Evolutionary conservation across 2,113 vertebrate genomes (phyloP).

Genomic region (Calyptomena viridis): DNA sequence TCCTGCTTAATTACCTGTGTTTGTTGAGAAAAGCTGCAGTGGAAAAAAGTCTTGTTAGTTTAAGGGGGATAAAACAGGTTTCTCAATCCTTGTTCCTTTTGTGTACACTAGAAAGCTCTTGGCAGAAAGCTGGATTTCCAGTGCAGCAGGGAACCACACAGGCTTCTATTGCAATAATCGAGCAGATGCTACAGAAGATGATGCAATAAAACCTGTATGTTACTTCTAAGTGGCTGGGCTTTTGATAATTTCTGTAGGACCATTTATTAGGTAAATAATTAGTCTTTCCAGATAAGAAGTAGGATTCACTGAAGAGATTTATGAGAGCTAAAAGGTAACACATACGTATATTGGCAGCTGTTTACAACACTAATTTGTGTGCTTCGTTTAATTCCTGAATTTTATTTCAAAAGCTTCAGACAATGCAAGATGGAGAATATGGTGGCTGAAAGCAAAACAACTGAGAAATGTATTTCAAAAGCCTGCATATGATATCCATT

Average conservation of each 20-base stretch:
- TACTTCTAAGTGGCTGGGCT: not conserved
- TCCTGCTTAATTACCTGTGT: not conserved
- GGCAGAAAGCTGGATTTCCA: slow-evolving; percentile 11
- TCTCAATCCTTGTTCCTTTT: not conserved
- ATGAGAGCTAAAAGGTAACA: slow-evolving; percentile 1
- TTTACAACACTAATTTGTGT: slow-evolving; percentile 29
- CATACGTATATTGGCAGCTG: not conserved
- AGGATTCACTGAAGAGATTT: not conserved
- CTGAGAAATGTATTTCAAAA: slow-evolving; percentile 45
- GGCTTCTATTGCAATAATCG: not conserved
- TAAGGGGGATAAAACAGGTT: not conserved
- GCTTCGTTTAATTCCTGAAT: slow-evolving; percentile 36
- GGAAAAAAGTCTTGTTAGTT: slow-evolving; percentile 16
- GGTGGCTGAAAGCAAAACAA: slow-evolving; percentile 35
- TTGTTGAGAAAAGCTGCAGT: not conserved
- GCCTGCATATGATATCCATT: not conserved
- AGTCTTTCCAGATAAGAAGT: not conserved
- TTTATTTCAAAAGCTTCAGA: slow-evolving; percentile 56
- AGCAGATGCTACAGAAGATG: slow-evolving; percentile 7
- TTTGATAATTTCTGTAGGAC: not conserved
- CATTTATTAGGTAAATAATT: slow-evolving; percentile 1
- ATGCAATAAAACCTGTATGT: not conserved
- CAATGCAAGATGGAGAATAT: slow-evolving; percentile 18
- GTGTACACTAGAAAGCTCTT: not conserved
- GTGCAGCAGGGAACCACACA: not conserved